These are phyloP conservation scores for Emydocephalus ijimae DNA, from an alignment of 2,113 vertebrate species.

Conservation along the genomic window DNA sequence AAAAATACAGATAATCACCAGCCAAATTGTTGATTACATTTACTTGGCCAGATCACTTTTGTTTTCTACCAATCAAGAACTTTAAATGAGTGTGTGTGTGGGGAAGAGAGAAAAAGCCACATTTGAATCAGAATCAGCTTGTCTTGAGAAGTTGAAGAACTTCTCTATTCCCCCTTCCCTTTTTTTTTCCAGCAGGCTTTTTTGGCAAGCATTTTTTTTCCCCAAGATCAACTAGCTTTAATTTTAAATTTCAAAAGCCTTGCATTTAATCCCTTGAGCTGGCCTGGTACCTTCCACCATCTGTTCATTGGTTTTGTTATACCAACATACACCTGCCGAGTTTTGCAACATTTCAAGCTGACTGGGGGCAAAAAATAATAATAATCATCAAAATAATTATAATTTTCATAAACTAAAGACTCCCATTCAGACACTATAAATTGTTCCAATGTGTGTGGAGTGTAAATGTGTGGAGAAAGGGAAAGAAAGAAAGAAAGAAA, in stretches of 20 bases:
- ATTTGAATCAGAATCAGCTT: constrained; percentile 75
- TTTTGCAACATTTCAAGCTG: constrained; percentile 82
- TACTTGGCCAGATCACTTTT: constrained; percentile 48
- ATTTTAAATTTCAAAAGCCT: constrained; percentile 83
- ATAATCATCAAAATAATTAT: constrained; percentile 74
- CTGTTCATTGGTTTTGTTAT: constrained; percentile 80
- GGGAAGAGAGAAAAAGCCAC: constrained; percentile 11
- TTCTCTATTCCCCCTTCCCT: constrained; percentile 29
- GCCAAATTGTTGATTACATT: constrained; percentile 11
- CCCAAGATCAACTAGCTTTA: constrained; percentile 76
- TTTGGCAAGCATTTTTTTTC: constrained; percentile 72
- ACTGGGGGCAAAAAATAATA: constrained; percentile 61
- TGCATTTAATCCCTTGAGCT: constrained; percentile 79
- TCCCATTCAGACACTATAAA: constrained; percentile 58
- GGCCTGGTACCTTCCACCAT: constrained; percentile 79
- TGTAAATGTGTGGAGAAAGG: background rate
- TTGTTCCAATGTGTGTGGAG: constrained; percentile 48
- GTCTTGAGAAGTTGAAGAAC: constrained; percentile 67
- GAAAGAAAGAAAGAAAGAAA: background rate
- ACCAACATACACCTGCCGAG: constrained; percentile 77
- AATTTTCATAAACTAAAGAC: constrained; percentile 72
- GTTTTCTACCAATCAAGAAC: constrained; percentile 59
- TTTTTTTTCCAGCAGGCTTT: constrained; percentile 55
- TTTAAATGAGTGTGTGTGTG: constrained; percentile 54
- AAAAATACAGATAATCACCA: background rate